These are phyloP conservation scores for Aegotheles bennettii DNA, from an alignment of 2,113 vertebrate species.

Conservation along the genomic window DNA sequence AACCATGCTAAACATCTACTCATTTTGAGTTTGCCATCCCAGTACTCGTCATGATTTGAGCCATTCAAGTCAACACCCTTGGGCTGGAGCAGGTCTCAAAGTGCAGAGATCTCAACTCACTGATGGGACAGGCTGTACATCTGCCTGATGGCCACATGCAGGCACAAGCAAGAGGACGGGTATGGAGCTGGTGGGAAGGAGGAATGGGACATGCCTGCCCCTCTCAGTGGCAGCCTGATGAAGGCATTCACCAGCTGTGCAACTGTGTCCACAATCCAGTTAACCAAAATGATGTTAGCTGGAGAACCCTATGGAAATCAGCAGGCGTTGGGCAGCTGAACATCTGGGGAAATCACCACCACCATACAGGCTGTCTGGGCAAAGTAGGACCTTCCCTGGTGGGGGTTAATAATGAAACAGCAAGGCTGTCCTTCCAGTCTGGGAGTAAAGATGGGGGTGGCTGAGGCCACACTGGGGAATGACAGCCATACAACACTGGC, in stretches of 20 bases:
- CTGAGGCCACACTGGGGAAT: neutral
- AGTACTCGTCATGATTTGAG: no score
- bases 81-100: no score
- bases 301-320: neutral
- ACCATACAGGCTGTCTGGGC: neutral
- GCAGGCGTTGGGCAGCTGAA: neutral
- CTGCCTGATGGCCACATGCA: neutral
- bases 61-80: no score
- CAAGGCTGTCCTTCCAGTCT: neutral
- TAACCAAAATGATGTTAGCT: accelerated
- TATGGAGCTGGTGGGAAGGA: neutral
- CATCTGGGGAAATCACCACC: neutral
- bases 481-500: neutral
- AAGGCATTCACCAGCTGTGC: neutral
- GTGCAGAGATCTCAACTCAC: neutral
- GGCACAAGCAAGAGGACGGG: neutral
- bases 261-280: neutral
- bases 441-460: neutral
- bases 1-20: no score
- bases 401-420: neutral
- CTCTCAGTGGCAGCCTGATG: neutral
- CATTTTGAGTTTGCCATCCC: no score
- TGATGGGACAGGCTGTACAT: neutral
- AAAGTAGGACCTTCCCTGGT: neutral
- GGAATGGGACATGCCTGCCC: neutral